These are phyloP conservation scores for Chymomyza procnemis DNA, from an alignment of 2,888 invertebrate species.

Conservation along the genomic window DNA sequence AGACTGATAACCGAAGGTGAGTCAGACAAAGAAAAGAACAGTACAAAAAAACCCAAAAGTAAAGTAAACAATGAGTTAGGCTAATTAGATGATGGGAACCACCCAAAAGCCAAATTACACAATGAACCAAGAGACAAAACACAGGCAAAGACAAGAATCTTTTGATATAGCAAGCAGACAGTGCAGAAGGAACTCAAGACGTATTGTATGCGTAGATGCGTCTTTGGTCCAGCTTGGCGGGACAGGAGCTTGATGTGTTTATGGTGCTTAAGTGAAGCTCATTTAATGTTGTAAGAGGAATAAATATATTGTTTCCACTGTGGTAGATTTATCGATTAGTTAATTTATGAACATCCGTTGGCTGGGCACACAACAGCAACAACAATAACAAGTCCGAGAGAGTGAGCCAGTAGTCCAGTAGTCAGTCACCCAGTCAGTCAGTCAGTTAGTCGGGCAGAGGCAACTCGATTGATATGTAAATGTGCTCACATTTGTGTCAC, in stretches of 20 bases:
- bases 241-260: conserved; percentile 63
- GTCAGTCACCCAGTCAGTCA: not conserved
- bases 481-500: conserved; percentile 73
- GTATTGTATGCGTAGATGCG: conserved; percentile 28
- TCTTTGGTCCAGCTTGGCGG: conserved; percentile 5
- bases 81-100: conserved; percentile 70
- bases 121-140: conserved; percentile 29
- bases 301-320: conserved; percentile 52
- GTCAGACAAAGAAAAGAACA: conserved; percentile 41
- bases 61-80: conserved; percentile 17
- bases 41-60: not conserved
- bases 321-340: conserved; percentile 73
- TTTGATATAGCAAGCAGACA: not conserved
- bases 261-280: conserved; percentile 49
- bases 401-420: not conserved
- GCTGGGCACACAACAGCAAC: conserved; percentile 2
- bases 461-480: conserved; percentile 74
- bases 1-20: conserved; percentile 97
- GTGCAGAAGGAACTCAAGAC: not conserved
- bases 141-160: conserved; percentile 24
- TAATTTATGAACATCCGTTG: conserved; percentile 78
- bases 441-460: conserved; percentile 16
- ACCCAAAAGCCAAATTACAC: conserved; percentile 65
- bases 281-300: conserved; percentile 61
- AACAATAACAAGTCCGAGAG: not conserved